phyloP scores from a whole-genome alignment of 37 sponge, comb jelly and placozoan genomes.

The Eunapius fragilis region DNA sequence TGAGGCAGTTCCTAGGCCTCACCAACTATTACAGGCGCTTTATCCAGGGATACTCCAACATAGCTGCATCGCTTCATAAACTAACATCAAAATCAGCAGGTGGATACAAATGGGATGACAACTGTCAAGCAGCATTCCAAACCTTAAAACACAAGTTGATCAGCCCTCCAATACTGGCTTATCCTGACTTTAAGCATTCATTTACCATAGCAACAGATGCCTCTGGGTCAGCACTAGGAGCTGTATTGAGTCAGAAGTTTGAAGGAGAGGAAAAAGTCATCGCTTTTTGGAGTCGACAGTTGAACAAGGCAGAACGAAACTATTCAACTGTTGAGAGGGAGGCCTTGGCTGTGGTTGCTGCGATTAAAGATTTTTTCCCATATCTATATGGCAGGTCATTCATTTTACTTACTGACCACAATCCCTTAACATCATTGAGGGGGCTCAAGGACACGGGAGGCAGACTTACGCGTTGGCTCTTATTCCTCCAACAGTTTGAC shows the following conservation, averaged over 20 bases:
- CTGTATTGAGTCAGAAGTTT: slow-evolving; percentile 33
- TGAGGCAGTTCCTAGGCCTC: slow-evolving; percentile 50
- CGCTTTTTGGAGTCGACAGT: slow-evolving; percentile 36
- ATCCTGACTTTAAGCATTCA: slow-evolving; percentile 18
- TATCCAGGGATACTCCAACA: slow-evolving; percentile 18
- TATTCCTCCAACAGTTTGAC: slow-evolving; percentile 45
- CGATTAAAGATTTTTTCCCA: slow-evolving; percentile 37
- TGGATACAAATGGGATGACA: slow-evolving; percentile 3
- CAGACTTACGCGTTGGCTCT: slow-evolving; percentile 21
- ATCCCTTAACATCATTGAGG: slow-evolving; percentile 29
- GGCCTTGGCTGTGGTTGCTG: slow-evolving; percentile 36
- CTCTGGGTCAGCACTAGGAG: slow-evolving; percentile 39
- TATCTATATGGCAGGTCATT: slow-evolving; percentile 44
- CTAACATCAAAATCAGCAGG: slow-evolving; percentile 23
- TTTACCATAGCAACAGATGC: slow-evolving; percentile 36
- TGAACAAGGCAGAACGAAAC: slow-evolving; percentile 36
- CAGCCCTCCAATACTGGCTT: slow-evolving; percentile 23
- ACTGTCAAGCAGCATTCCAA: slow-evolving; percentile 36
- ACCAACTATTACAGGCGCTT: slow-evolving; percentile 33
- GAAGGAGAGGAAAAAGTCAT: slow-evolving; percentile 33
- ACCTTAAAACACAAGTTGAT: slow-evolving; percentile 16
- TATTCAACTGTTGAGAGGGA: slow-evolving; percentile 45
- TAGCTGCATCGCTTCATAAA: slow-evolving; percentile 41
- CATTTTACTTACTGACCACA: slow-evolving; percentile 39
- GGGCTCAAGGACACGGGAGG: slow-evolving; percentile 26